Conservation (phyloP, 2,797 vertebrate species). For the Sebastiscus tertius region DNA sequence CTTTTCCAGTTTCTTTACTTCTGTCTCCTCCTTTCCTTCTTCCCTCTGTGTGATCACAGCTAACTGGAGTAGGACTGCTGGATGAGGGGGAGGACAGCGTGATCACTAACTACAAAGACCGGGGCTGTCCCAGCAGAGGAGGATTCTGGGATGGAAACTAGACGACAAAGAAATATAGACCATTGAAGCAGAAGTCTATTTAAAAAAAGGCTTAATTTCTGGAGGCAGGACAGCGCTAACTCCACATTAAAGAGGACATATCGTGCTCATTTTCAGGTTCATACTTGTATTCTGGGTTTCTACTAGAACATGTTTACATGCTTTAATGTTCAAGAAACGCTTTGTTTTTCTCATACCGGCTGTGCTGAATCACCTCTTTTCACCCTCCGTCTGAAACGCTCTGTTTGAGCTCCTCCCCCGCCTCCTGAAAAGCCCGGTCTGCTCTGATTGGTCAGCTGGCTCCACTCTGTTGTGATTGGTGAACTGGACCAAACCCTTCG, state of each 20-base stretch:
- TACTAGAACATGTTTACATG: background rate
- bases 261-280: background rate
- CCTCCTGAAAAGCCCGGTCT: no score
- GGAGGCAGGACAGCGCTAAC: background rate
- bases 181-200: background rate
- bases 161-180: background rate
- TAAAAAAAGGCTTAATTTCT: background rate
- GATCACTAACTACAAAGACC: background rate
- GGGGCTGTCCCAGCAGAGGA: conserved; percentile 7
- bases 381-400: background rate
- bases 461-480: no score
- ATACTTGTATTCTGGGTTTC: background rate
- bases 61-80: conserved; percentile 33
- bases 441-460: accelerated
- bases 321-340: background rate
- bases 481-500: no score
- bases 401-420: background rate
- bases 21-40: background rate
- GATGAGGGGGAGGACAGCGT: conserved; percentile 8
- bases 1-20: conserved; percentile 2
- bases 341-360: background rate
- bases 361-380: background rate
- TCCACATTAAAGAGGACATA: background rate
- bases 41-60: conserved; percentile 45
- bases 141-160: conserved; percentile 11